Evolutionary conservation across 2,888 invertebrate genomes (phyloP).

Genomic region (Hirtodrosophila histrioides): DNA sequence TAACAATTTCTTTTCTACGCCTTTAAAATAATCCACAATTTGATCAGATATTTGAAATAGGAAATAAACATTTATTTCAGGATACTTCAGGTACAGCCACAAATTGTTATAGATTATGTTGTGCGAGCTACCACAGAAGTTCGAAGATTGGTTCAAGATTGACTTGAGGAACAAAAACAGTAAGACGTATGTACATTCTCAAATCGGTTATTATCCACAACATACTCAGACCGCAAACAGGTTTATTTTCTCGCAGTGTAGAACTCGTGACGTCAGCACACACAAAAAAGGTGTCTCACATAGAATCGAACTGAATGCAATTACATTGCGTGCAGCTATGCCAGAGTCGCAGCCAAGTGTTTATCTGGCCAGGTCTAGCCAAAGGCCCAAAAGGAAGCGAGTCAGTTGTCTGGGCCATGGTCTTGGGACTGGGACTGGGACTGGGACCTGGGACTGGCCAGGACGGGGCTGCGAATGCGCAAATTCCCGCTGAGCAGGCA

Average conservation of each 20-base stretch:
- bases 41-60: too few species aligned
- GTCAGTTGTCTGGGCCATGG: slow-evolving; percentile 13
- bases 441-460: slow-evolving; percentile 28
- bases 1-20: too few species aligned
- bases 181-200: too few species aligned
- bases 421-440: slow-evolving; percentile 10
- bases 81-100: too few species aligned
- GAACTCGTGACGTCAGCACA: slow-evolving; percentile 41
- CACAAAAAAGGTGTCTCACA: slow-evolving; percentile 34
- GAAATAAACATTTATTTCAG: too few species aligned
- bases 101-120: too few species aligned
- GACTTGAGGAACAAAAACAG: too few species aligned
- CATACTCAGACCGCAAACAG: too few species aligned
- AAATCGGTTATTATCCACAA: too few species aligned
- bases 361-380: slow-evolving; percentile 50
- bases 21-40: too few species aligned
- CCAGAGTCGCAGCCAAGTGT: slow-evolving; percentile 34
- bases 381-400: slow-evolving; percentile 2
- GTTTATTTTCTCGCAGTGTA: slow-evolving; percentile 26
- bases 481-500: slow-evolving; percentile 40
- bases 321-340: slow-evolving; percentile 71
- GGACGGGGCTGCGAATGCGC: slow-evolving; percentile 33
- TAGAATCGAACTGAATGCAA: slow-evolving; percentile 41
- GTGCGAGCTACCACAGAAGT: too few species aligned
- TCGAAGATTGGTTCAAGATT: too few species aligned